phyloP scores from a whole-genome alignment of 2,888 invertebrate genomes.

The Terebella lapidaria region DNA sequence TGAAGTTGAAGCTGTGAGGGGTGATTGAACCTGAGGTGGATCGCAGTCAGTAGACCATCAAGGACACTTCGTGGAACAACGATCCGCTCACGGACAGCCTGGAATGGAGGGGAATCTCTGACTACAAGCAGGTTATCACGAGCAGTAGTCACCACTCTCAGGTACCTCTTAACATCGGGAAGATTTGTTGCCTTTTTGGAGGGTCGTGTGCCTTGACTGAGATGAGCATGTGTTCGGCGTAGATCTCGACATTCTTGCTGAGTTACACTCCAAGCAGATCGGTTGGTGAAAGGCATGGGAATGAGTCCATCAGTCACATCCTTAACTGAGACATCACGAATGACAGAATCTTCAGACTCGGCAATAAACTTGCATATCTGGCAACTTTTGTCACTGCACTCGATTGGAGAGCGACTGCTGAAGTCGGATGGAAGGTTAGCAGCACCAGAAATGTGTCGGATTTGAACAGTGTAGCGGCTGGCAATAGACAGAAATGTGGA shows the following conservation, averaged over 20 bases:
- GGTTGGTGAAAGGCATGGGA: too few relatives aligned
- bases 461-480: slow-evolving; percentile 5
- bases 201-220: slow-evolving; percentile 28
- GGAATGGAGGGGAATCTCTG: slow-evolving; percentile 10
- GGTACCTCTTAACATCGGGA: slow-evolving; percentile 20
- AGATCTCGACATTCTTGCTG: slow-evolving; percentile 29
- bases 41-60: slow-evolving; percentile 23
- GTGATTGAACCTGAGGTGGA: slow-evolving; percentile 27
- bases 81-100: slow-evolving; percentile 18
- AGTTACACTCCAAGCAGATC: slow-evolving; percentile 6
- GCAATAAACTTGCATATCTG: too few relatives aligned
- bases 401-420: slow-evolving; percentile 7
- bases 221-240: slow-evolving; percentile 23
- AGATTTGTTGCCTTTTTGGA: slow-evolving; percentile 26
- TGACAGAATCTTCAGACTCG: too few relatives aligned
- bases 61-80: slow-evolving; percentile 25
- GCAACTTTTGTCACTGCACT: neutral
- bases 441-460: slow-evolving; percentile 7
- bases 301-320: too few relatives aligned
- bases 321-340: too few relatives aligned
- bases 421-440: slow-evolving; percentile 9
- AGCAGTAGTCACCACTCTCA: slow-evolving; percentile 17
- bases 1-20: slow-evolving; percentile 25
- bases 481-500: slow-evolving; percentile 11
- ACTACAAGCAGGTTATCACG: slow-evolving; percentile 20